Evolutionary conservation across 1,140 invertebrate species (phyloP), one percentile per base, ranked within the genome.

Genomic region (Bombus difficillimus): DNA sequence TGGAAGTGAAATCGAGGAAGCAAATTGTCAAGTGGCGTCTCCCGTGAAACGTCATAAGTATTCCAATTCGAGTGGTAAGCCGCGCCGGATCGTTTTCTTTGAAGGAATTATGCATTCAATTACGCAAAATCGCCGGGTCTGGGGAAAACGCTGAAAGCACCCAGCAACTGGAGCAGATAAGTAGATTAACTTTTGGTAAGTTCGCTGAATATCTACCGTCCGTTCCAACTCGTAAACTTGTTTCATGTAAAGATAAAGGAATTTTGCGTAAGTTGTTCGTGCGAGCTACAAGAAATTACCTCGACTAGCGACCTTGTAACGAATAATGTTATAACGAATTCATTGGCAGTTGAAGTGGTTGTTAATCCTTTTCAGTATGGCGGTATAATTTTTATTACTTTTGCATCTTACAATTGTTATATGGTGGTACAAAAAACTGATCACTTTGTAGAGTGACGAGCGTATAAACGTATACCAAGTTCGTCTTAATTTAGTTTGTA

Each of bases 161-260:
- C 34, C 34, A n/a, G 37, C 47, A 32, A 72, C 47, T 28, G n/a
- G 32, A n/a, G 43, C 41, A 37, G 73, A 41, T 76, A 77, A 83
- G 74, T 39, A 77, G 74, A 83, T 83, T 69, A 78, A 83, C 59
- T 83, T 71, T 76, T 76, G 34, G 34, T 39, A 83, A 68, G 62
- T 76, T 69, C 8, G 28, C 28, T 25, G 37, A 68, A 69, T 57
- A 69, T 69, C 73, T 57, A 41, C 43, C 32, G 34, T 59, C 43
- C 64, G 34, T 28, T 68, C 53, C 62, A 77, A 64, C 57, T 64
- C 43, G 81, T 73, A 39, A 75, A 82, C 25, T 75, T 47, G 41
- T 39, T 37, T 41, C 79, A 13, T 62, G 53, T 34, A 62, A 59
- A 66, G 72, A 83, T 68, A 68, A 76, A 76, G 81, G 43, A 76